These are phyloP conservation scores for Phalera bucephala DNA, from an alignment of 2,888 invertebrate species.

Conservation along the genomic window DNA sequence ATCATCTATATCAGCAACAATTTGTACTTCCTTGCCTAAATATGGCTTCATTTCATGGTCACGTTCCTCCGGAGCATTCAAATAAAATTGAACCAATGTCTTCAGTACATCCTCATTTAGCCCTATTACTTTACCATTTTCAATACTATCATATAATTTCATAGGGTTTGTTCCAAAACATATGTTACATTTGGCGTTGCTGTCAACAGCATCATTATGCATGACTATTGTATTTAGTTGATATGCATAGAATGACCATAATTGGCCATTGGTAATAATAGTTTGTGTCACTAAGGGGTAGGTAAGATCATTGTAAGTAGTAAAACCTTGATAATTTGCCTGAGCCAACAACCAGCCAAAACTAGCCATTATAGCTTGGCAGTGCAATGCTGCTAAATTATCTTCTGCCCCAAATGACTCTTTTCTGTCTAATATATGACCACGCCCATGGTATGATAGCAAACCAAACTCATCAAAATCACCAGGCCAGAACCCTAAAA, in stretches of 20 bases:
- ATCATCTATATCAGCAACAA: slow-evolving; percentile 87
- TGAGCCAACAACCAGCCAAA: slow-evolving; percentile 91
- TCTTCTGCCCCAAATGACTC: slow-evolving; percentile 79
- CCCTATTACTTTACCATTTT: slow-evolving; percentile 88
- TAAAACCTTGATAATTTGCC: slow-evolving; percentile 94
- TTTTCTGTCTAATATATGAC: slow-evolving; percentile 79
- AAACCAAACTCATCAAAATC: slow-evolving; percentile 90
- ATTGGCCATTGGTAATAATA: slow-evolving; percentile 93
- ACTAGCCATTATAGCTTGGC: slow-evolving; percentile 90
- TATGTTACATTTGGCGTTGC: slow-evolving; percentile 89
- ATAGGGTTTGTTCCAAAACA: slow-evolving; percentile 90
- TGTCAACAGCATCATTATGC: slow-evolving; percentile 84
- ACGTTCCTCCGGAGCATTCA: slow-evolving; percentile 85
- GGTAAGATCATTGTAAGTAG: slow-evolving; percentile 93
- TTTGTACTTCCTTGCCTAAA: slow-evolving; percentile 81
- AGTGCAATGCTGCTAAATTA: slow-evolving; percentile 85
- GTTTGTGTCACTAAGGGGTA: slow-evolving; percentile 96
- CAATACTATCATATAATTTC: slow-evolving; percentile 89
- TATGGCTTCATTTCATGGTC: slow-evolving; percentile 88
- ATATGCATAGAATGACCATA: slow-evolving; percentile 94
- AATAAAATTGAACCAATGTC: slow-evolving; percentile 88
- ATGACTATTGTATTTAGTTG: slow-evolving; percentile 94
- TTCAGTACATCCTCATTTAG: slow-evolving; percentile 91
- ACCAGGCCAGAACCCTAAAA: slow-evolving; percentile 92
- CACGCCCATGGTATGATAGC: slow-evolving; percentile 88